Evolutionary conservation across 2,113 vertebrate genomes (phyloP), one percentile per base, ranked within the genome.

Genomic region (Elephas maximus): DNA sequence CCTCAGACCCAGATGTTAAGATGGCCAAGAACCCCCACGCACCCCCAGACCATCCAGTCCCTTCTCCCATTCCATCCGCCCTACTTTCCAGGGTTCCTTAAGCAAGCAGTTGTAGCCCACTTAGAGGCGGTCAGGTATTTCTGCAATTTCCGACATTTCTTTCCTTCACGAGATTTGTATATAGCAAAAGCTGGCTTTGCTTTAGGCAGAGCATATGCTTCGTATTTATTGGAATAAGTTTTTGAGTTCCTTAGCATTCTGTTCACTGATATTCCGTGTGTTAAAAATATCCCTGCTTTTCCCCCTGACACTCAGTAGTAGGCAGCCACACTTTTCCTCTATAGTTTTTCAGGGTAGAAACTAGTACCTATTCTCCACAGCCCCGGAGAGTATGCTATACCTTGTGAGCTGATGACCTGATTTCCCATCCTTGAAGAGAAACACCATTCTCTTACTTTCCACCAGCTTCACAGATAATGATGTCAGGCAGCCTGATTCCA

Each of bases 241-340:
- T 97, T 86, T 96, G 71, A 93, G 96, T 98, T 98, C 97, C 96
- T 97, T 96, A 95, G 94, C 98, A 97, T 98, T 98, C 98, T 98
- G 98, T 97, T 98, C 97, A 74, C 97, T 98, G 98, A 97, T 98
- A 98, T 96, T 97, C 97, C 74, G 21, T 98, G 93, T 95, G 98
- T 94, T 98, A 98, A 97, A 98, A 98, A 98, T 97, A 98, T 95
- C 98, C 95, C 97, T 53, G 90, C 95, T 85, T 95, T 80, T 76
- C 28, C 95, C 60, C 96, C 88, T 79, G 84, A 94, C 96, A 97
- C 87, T 97, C 94, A 94, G 80, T 98, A 96, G 96, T 97, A 98
- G 96, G 96, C 98, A 97, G 97, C 92, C 95, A 90, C 96, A 97
- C 95, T 98, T 97, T 97, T 96, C 92, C 91, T 96, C 92, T 97